Conservation (phyloP, 1,140 invertebrate genomes). For the Drosophila novamexicana region DNA sequence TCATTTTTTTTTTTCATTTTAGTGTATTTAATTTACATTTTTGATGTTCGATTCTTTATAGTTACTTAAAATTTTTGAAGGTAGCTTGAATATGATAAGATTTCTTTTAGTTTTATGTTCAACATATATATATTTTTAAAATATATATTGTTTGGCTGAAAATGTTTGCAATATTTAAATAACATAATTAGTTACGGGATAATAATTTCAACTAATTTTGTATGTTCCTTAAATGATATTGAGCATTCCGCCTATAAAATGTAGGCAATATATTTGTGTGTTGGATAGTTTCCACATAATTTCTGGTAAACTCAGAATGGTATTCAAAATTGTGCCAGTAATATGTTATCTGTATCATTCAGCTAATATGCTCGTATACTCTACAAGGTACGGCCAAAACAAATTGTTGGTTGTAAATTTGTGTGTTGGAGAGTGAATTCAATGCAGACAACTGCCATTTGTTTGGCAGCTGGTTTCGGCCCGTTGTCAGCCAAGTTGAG, state of each 20-base stretch:
- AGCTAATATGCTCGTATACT: constrained; percentile 15
- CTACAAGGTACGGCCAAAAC: constrained; percentile 24
- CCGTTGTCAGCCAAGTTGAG: constrained; percentile 59
- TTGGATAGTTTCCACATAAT: not conserved
- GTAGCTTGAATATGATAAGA: too few relatives aligned
- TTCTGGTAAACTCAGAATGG: not conserved
- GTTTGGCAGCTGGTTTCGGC: constrained; percentile 59
- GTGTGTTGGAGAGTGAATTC: constrained; percentile 27
- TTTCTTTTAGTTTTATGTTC: too few relatives aligned
- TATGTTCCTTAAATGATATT: not conserved
- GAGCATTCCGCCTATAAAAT: too few relatives aligned
- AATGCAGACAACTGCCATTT: constrained; percentile 46
- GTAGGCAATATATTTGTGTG: too few relatives aligned
- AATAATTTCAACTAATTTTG: too few relatives aligned
- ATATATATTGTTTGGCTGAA: too few relatives aligned
- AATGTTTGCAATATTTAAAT: too few relatives aligned
- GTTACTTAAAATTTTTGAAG: too few relatives aligned
- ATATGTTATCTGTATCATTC: not conserved
- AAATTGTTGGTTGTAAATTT: constrained; percentile 76
- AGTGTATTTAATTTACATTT: not conserved
- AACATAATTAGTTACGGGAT: too few relatives aligned
- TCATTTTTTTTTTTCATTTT: not conserved
- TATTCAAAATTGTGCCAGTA: not conserved
- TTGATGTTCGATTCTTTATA: too few relatives aligned
- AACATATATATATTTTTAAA: too few relatives aligned